A percentile compares a stretch with the other conserved stretches of the same genome.
Conservation (phyloP, 2,797 vertebrate genomes). For the Syndactyla subalaris region DNA sequence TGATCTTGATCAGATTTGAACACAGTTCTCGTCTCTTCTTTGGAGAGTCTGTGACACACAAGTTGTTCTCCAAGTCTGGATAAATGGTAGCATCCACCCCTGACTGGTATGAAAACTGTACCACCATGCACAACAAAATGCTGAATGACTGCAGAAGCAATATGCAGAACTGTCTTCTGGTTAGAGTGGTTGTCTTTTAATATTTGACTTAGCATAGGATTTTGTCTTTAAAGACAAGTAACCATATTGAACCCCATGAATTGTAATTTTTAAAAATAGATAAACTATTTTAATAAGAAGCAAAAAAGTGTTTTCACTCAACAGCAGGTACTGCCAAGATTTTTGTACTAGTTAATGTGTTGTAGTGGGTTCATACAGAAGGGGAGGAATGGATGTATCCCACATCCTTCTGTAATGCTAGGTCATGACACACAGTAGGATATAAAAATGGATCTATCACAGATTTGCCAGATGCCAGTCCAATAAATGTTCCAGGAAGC, state of each 20-base stretch:
- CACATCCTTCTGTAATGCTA: not conserved
- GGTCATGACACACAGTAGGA: not conserved
- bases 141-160: not conserved
- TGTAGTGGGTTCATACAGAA: not conserved
- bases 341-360: not conserved
- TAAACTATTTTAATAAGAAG: not conserved
- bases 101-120: not conserved
- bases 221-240: not conserved
- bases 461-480: not conserved
- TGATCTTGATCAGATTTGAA: not conserved
- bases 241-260: not conserved
- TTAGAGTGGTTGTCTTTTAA: not conserved
- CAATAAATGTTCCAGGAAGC: not conserved
- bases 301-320: accelerated
- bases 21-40: not conserved
- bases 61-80: not conserved
- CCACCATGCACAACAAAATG: not conserved
- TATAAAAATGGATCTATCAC: not conserved
- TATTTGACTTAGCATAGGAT: not conserved
- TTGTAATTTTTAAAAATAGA: not conserved
- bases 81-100: not conserved
- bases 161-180: not conserved
- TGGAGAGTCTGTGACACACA: accelerated
- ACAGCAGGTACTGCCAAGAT: not conserved
- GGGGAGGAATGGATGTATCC: not conserved